phyloP scores from a whole-genome alignment of 2,113 vertebrate genomes.

The Pomatostomus ruficeps region DNA sequence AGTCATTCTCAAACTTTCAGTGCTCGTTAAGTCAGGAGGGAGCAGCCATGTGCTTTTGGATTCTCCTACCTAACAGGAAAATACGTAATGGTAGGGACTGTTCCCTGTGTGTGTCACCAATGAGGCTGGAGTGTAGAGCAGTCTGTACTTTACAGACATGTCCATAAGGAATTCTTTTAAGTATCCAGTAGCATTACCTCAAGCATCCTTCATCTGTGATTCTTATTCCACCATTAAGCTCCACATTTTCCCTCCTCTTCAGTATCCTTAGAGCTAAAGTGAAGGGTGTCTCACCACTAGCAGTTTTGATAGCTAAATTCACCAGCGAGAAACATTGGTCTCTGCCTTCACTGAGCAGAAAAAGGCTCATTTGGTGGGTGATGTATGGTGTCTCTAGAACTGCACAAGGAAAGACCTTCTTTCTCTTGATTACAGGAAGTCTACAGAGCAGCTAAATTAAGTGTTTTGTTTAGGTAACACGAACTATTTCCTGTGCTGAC shows the following conservation, averaged over 20 bases:
- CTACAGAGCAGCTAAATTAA: neutral
- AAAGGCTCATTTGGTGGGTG: neutral
- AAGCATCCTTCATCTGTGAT: neutral
- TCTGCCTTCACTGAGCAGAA: neutral
- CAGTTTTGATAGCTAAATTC: neutral
- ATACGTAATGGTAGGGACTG: neutral
- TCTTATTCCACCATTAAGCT: neutral
- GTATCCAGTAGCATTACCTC: neutral
- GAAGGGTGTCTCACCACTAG: neutral
- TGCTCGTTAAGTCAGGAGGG: neutral
- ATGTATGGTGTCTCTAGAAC: neutral
- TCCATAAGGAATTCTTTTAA: neutral
- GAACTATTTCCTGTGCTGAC: neutral
- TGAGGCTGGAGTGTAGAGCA: neutral
- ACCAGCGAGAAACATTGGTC: neutral
- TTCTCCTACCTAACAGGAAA: neutral
- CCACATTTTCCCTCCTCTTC: neutral
- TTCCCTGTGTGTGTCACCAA: neutral
- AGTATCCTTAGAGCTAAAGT: neutral
- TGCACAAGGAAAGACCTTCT: neutral
- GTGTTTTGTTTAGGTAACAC: neutral
- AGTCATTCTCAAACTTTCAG: neutral
- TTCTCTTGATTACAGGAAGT: neutral
- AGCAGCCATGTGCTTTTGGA: neutral
- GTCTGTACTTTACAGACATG: neutral